phyloP scores from a whole-genome alignment of 2,888 invertebrate species.

The Chrysolina haemoptera region DNA sequence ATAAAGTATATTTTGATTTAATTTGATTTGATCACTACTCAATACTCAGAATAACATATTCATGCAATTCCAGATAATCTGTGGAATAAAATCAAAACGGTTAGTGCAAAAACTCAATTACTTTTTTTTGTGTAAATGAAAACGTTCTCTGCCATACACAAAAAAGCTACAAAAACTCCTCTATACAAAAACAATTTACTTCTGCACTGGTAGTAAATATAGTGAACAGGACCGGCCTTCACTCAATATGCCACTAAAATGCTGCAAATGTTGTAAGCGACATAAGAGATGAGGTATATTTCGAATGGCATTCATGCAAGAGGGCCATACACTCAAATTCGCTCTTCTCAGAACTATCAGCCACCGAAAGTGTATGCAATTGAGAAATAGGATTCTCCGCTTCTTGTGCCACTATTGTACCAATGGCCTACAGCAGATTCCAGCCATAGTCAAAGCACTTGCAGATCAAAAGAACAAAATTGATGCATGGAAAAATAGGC shows the following conservation, averaged over 20 bases:
- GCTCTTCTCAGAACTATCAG: too few species aligned
- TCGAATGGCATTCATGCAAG: constrained; percentile 11
- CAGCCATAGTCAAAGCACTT: constrained; percentile 13
- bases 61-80: too few species aligned
- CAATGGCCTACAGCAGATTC: too few species aligned
- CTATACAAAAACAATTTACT: too few species aligned
- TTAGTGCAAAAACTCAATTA: constrained; percentile 13
- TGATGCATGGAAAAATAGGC: too few species aligned
- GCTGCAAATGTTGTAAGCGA: constrained; percentile 20
- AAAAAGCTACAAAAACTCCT: too few species aligned
- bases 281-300: constrained; percentile 21
- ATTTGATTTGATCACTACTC: too few species aligned
- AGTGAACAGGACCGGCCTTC: constrained; percentile 3
- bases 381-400: not conserved
- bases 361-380: constrained; percentile 10
- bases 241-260: constrained; percentile 19
- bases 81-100: constrained; percentile 23
- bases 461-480: constrained; percentile 18
- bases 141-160: too few species aligned
- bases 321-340: constrained; percentile 21
- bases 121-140: constrained; percentile 12
- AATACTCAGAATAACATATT: too few species aligned
- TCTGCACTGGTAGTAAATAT: not conserved
- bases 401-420: not conserved
- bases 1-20: too few species aligned